Evolutionary conservation across 1,140 invertebrate genomes (phyloP).

Genomic region (Listronotus oregonensis): DNA sequence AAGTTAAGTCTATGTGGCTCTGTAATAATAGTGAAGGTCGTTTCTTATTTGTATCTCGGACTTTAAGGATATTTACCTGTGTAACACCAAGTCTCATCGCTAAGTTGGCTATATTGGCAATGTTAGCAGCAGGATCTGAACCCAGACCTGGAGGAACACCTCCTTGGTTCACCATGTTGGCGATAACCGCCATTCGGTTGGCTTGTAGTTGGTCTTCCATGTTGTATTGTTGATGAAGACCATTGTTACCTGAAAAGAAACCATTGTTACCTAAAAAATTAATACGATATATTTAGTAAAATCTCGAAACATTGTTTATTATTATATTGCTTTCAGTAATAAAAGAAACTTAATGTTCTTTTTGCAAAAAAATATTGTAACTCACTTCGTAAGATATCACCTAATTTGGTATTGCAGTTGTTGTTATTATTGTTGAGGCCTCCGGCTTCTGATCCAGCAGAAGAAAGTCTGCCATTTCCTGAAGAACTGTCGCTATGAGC

Average conservation of each 20-base stretch:
- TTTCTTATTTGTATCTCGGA: background rate
- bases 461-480: slow-evolving; percentile 76
- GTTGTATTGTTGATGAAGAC: slow-evolving; percentile 66
- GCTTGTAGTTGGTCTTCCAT: slow-evolving; percentile 71
- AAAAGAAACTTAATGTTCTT: background rate
- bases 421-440: slow-evolving; percentile 71
- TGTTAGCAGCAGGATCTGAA: slow-evolving; percentile 62
- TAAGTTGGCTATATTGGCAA: slow-evolving; percentile 74
- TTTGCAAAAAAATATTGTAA: slow-evolving; percentile 23
- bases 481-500: slow-evolving; percentile 82
- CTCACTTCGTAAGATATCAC: slow-evolving; percentile 67
- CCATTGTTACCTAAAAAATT: background rate
- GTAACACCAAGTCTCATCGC: slow-evolving; percentile 75
- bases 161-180: slow-evolving; percentile 68
- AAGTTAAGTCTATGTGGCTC: background rate
- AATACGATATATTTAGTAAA: too few relatives aligned
- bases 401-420: slow-evolving; percentile 73
- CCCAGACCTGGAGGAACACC: slow-evolving; percentile 56
- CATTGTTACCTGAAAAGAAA: slow-evolving; percentile 52
- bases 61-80: too few relatives aligned
- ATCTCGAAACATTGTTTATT: too few relatives aligned
- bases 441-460: slow-evolving; percentile 74
- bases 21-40: background rate
- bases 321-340: background rate
- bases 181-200: slow-evolving; percentile 75